Evolutionary conservation across 2,888 invertebrate genomes (phyloP), one percentile per base, ranked within the genome.

Genomic region (Sipha maydis): DNA sequence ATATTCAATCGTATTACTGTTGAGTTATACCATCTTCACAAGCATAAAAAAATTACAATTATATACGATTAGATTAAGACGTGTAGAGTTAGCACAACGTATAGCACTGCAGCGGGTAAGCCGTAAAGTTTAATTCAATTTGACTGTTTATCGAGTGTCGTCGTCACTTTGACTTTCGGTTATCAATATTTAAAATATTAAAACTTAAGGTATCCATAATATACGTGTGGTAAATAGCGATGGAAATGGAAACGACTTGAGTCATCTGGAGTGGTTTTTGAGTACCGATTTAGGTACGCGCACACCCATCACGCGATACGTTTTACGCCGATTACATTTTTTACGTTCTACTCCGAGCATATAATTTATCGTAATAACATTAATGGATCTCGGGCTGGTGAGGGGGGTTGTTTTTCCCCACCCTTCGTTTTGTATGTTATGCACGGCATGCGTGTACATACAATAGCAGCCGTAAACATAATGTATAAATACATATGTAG

Each of bases 311-410:
- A n/a, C 73, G 17, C 34, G 56, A 56, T 21, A 17, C 67, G 67
- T 79, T 76, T 88, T 88, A 75, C 79, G 88, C 25, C 75, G 82
- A 88, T 82, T 88, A 80, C 54, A 73, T 78, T 38, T 80, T 48
- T 71, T 56, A 67, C 67, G 54, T 78, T 75, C n/a, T 75, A 61
- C 9, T 61, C 28, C 56, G 38, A 41, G 19, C 31, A 28, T 56
- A 73, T 56, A 80, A 67, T 88, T 88, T 82, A 54, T 88, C 82
- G 56, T 82, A 88, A 88, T 88, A 88, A 88, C 88, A 88, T 88
- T 88, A 88, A 88, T 88, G 88, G 80, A 88, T 88, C 75, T 25
- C 34, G 76, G n/a, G 8, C 1, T 1, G 54, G 54, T 4, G 3
- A 8, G 54, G 54, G 54, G 61, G 19, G 48, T 77, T 54, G 54